Evolutionary conservation across 2,888 invertebrate genomes (phyloP).

Genomic region (Cheiracanthium punctorium): DNA sequence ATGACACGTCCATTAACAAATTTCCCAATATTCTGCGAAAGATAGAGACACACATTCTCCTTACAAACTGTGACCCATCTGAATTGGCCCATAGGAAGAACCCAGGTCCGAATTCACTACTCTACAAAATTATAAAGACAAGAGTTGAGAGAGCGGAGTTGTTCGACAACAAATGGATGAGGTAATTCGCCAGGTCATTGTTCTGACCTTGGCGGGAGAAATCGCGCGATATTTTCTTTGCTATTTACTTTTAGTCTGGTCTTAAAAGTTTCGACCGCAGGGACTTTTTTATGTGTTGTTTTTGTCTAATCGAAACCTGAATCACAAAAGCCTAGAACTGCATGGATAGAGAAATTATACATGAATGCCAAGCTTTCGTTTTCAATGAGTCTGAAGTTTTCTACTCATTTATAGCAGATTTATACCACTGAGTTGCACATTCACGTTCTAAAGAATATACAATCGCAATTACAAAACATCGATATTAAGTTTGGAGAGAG

Average conservation of each 20-base stretch:
- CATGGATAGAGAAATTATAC: not conserved
- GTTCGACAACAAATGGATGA: constrained; percentile 62
- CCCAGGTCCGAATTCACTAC: not conserved
- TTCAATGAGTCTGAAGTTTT: too few species aligned
- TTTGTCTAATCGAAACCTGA: not conserved
- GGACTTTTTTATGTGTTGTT: not conserved
- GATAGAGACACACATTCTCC: too few species aligned
- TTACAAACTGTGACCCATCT: too few species aligned
- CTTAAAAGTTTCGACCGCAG: not conserved
- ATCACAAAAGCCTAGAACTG: not conserved
- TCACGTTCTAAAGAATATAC: too few species aligned
- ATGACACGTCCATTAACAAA: too few species aligned
- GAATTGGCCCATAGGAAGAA: not conserved
- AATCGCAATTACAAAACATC: too few species aligned
- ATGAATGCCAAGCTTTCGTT: too few species aligned
- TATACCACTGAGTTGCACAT: too few species aligned
- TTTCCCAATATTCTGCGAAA: too few species aligned
- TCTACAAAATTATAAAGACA: constrained; percentile 31
- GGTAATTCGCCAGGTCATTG: constrained; percentile 64
- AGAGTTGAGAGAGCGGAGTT: constrained; percentile 21
- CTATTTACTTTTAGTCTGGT: not conserved
- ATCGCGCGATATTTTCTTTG: constrained; percentile 37
- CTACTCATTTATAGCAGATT: too few species aligned
- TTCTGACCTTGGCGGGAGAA: constrained; percentile 52
- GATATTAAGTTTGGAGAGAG: too few species aligned